Evolutionary conservation across 1,140 invertebrate species (phyloP).

Genomic region (Wiebesia pumilae): DNA sequence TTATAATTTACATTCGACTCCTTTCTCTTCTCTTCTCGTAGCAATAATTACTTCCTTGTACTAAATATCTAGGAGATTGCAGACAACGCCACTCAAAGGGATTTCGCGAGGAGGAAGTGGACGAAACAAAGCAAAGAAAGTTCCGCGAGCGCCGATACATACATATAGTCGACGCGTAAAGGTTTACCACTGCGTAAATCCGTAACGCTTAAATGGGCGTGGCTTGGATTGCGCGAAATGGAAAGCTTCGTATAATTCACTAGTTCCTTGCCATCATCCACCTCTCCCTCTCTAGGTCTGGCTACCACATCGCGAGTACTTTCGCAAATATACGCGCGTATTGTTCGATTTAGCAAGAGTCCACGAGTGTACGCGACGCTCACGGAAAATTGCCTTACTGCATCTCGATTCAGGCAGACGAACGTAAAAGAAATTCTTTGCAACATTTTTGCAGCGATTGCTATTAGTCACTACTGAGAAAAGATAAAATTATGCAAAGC

Average conservation of each 20-base stretch:
- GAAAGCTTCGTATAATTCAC: not conserved
- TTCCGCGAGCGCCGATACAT: not conserved
- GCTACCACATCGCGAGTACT: not conserved
- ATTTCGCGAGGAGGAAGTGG: not conserved
- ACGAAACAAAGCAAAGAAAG: slow-evolving; percentile 10
- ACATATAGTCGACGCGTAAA: not conserved
- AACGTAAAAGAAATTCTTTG: not conserved
- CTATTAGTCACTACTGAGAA: not conserved
- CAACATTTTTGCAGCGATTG: not conserved
- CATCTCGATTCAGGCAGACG: not conserved
- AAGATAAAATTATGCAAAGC: not conserved
- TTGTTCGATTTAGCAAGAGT: not conserved
- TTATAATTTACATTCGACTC: not conserved
- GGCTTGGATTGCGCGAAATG: not conserved
- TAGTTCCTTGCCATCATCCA: not conserved
- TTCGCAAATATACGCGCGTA: not conserved
- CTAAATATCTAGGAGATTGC: not conserved
- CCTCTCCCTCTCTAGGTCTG: not conserved
- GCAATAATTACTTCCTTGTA: not conserved
- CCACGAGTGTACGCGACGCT: not conserved
- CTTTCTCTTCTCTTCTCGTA: not conserved
- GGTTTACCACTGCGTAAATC: not conserved
- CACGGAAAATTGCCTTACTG: not conserved
- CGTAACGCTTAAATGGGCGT: not conserved
- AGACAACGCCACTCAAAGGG: not conserved